phyloP scores from a whole-genome alignment of 2,888 invertebrate species.

The Pemphredon lugubris region DNA sequence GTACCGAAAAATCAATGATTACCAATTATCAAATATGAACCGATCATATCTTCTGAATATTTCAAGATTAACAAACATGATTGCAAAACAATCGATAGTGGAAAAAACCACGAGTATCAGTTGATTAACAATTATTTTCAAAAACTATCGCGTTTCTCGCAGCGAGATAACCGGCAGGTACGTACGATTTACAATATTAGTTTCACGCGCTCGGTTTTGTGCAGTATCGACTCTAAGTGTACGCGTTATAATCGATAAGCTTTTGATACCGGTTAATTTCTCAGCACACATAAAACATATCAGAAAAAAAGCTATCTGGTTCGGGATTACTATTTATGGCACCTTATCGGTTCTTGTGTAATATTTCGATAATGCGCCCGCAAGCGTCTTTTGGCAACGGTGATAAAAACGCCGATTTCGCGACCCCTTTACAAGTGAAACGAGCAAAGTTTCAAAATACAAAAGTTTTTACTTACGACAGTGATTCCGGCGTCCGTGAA shows the following conservation, averaged over 20 bases:
- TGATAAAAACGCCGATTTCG: background rate
- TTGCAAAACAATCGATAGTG: no score
- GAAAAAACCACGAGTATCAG: no score
- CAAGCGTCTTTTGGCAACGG: background rate
- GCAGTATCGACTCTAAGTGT: background rate
- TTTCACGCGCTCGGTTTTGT: background rate
- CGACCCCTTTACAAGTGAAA: background rate
- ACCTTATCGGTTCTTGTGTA: background rate
- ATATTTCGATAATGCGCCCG: background rate
- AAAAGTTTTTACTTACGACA: constrained; percentile 70
- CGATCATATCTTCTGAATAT: no score
- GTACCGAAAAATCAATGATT: no score
- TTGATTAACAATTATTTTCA: no score
- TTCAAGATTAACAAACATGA: no score
- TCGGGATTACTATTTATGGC: background rate
- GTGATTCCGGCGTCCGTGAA: constrained; percentile 75
- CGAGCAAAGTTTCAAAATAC: background rate
- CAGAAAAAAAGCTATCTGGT: background rate
- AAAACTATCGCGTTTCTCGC: no score
- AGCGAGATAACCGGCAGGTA: no score
- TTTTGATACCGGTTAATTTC: no score
- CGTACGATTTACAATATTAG: background rate
- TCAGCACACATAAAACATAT: background rate
- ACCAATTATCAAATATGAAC: no score
- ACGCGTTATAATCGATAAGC: no score